phyloP scores from a whole-genome alignment of 1,140 invertebrate species.

The Drosophila suzukii region DNA sequence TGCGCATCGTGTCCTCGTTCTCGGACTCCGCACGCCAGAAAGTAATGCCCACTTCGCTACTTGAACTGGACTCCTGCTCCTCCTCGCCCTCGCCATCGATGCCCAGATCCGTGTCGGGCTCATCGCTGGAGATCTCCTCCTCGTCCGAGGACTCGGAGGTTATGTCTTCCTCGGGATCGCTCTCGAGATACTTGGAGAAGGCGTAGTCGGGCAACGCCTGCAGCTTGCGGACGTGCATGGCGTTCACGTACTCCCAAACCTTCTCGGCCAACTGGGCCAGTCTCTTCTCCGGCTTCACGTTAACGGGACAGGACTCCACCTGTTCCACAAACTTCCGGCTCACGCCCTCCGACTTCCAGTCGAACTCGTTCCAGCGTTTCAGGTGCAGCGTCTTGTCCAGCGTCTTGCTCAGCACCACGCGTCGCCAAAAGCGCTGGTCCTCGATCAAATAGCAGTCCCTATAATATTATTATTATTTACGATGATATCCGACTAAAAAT shows the following conservation, averaged over 20 bases:
- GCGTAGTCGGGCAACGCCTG: slow-evolving; percentile 32
- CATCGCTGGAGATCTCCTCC: slow-evolving; percentile 45
- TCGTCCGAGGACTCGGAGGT: slow-evolving; percentile 36
- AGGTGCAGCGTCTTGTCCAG: slow-evolving; percentile 32
- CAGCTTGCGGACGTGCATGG: slow-evolving; percentile 49
- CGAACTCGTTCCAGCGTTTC: slow-evolving; percentile 36
- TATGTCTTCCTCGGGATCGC: slow-evolving; percentile 24
- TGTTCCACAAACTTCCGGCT: slow-evolving; percentile 62
- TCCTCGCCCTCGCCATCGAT: slow-evolving; percentile 20
- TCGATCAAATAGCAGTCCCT: slow-evolving; percentile 44
- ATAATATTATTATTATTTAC: not conserved
- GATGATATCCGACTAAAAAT: too few relatives aligned
- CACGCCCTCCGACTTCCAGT: slow-evolving; percentile 58
- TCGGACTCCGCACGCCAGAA: not conserved
- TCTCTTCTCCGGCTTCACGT: slow-evolving; percentile 10
- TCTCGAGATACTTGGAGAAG: slow-evolving; percentile 29
- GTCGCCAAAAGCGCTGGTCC: slow-evolving; percentile 48
- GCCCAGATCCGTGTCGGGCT: slow-evolving; percentile 10
- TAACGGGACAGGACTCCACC: slow-evolving; percentile 35
- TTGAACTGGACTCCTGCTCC: slow-evolving; percentile 2
- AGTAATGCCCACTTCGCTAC: not conserved
- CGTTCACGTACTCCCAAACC: slow-evolving; percentile 30
- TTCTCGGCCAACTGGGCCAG: slow-evolving; percentile 30
- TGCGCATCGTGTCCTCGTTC: not conserved
- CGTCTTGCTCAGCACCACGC: slow-evolving; percentile 50